A percentile compares a stretch with the other conserved stretches of the same genome.
phyloP scores from a whole-genome alignment of 2,113 vertebrate species.

The Actenoides hombroni region DNA sequence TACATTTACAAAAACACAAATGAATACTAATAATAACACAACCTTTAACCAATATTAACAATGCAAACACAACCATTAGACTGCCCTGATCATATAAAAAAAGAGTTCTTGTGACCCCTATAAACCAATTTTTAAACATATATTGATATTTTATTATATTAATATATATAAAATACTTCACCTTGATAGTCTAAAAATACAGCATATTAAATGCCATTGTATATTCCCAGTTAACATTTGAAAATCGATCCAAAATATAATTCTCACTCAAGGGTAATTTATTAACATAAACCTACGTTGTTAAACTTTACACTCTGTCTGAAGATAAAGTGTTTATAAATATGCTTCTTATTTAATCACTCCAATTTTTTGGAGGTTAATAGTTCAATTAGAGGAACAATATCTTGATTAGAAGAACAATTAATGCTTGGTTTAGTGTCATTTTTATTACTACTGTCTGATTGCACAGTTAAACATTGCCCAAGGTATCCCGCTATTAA shows the following conservation, averaged over 20 bases:
- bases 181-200: neutral
- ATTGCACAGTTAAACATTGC: slow-evolving; percentile 37
- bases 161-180: neutral
- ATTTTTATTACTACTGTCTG: neutral
- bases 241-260: neutral
- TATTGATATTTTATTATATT: neutral
- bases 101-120: neutral
- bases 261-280: neutral
- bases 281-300: neutral
- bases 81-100: neutral
- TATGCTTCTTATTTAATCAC: neutral
- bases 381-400: neutral
- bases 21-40: neutral
- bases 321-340: neutral
- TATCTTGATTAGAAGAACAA: neutral
- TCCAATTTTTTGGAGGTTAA: neutral
- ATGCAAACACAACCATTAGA: neutral
- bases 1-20: neutral
- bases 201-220: neutral
- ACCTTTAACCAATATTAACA: neutral
- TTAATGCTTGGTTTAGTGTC: neutral
- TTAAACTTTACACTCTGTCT: neutral
- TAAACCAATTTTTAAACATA: neutral
- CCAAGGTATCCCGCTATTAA: neutral
- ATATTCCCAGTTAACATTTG: neutral